phyloP scores from a whole-genome alignment of 2,113 vertebrate species.

The Neomonachus schauinslandi region DNA sequence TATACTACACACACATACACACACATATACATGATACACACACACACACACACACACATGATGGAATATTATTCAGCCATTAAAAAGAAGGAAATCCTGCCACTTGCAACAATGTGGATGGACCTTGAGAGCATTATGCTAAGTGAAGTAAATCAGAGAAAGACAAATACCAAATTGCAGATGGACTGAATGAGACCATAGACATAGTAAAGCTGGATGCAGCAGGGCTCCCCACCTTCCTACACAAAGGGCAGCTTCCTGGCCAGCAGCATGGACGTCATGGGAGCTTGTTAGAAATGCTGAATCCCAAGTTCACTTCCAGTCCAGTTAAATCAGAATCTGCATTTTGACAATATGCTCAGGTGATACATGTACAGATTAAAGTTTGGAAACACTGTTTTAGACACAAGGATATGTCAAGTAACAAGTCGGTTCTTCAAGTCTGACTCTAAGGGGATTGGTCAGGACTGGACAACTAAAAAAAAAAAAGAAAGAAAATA shows the following conservation, averaged over 20 bases:
- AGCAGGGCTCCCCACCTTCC: background rate
- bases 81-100: background rate
- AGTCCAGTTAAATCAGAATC: background rate
- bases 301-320: background rate
- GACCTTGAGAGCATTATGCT: background rate
- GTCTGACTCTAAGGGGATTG: background rate
- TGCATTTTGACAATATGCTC: background rate
- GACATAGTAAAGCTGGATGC: background rate
- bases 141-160: background rate
- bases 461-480: background rate
- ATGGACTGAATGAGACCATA: background rate
- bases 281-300: background rate
- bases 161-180: background rate
- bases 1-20: background rate
- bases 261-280: rapidly evolving
- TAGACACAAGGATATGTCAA: background rate
- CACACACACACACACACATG: background rate
- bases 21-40: background rate
- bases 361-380: background rate
- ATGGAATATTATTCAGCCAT: background rate
- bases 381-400: background rate
- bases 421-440: background rate
- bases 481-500: background rate
- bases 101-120: background rate
- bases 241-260: background rate